Conservation (phyloP, 2,113 vertebrate species). For the Dermatemys mawii region DNA sequence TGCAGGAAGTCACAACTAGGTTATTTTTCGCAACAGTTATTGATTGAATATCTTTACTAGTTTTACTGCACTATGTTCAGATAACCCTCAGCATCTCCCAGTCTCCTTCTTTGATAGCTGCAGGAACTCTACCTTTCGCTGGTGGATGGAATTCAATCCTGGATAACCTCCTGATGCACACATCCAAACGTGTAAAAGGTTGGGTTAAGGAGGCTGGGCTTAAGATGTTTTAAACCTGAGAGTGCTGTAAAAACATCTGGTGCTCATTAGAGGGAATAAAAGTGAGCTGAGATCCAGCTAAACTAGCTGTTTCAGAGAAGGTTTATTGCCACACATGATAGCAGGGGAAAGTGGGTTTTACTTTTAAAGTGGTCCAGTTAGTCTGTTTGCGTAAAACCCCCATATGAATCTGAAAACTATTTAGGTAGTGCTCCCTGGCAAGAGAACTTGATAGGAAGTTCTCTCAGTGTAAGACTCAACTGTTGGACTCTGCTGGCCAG, state of each 20-base stretch:
- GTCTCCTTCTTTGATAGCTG: not conserved
- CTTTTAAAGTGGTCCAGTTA: not conserved
- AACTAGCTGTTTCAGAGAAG: not conserved
- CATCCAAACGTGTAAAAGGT: not conserved
- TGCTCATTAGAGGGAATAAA: not conserved
- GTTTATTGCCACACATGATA: not conserved
- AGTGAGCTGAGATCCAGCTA: not conserved
- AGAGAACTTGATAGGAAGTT: not conserved
- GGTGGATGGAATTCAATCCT: not conserved
- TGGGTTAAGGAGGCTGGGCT: not conserved
- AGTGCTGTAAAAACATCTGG: not conserved
- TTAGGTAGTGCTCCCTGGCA: not conserved
- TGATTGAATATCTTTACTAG: constrained; percentile 15
- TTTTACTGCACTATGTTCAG: not conserved
- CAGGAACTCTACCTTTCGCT: not conserved
- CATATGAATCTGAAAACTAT: not conserved
- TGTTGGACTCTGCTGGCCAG: not conserved
- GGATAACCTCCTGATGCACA: not conserved
- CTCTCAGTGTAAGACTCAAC: accelerated
- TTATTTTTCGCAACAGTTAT: not conserved
- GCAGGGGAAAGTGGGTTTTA: not conserved
- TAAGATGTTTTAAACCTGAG: not conserved
- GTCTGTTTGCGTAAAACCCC: not conserved
- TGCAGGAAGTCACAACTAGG: not conserved
- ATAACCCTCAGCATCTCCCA: not conserved